phyloP scores from a whole-genome alignment of 35 echinoderm and acorn worm species.

The Lytechinus variegatus region DNA sequence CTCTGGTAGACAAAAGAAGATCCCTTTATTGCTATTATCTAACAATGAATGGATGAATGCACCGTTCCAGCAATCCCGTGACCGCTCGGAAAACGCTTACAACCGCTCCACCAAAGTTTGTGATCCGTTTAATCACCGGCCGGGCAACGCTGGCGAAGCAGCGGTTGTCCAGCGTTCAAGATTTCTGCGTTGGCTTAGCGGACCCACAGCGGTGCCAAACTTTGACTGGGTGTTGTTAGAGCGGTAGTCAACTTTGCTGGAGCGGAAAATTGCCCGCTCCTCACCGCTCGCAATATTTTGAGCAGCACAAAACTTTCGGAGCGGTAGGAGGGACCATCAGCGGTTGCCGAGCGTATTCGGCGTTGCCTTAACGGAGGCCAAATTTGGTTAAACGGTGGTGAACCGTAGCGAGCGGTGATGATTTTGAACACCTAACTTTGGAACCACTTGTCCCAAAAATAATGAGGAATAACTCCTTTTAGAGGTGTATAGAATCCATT shows the following conservation, averaged over 20 bases:
- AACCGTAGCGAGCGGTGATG: not conserved
- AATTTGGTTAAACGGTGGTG: not conserved
- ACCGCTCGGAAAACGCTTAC: conserved; percentile 38
- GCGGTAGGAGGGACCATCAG: conserved; percentile 44
- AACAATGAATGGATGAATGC: too few relatives aligned
- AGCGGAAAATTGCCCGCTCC: conserved; percentile 43
- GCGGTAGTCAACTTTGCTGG: conserved; percentile 30
- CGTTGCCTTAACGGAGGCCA: not conserved
- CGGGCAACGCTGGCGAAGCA: conserved; percentile 43
- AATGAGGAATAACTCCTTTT: too few relatives aligned
- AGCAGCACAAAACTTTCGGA: conserved; percentile 44
- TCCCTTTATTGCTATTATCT: too few relatives aligned
- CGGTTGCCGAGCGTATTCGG: conserved; percentile 34
- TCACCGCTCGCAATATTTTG: conserved; percentile 44
- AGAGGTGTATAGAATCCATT: too few relatives aligned
- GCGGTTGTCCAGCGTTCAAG: conserved; percentile 31
- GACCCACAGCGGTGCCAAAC: conserved; percentile 37
- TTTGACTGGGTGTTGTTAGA: conserved; percentile 44
- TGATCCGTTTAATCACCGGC: conserved; percentile 31
- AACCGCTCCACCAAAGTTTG: conserved; percentile 44
- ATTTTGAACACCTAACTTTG: too few relatives aligned
- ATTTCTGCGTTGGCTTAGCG: not conserved
- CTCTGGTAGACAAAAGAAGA: too few relatives aligned
- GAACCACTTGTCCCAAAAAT: too few relatives aligned
- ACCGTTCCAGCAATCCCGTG: conserved; percentile 43